phyloP scores from a whole-genome alignment of 2,113 vertebrate genomes.

The Hippocampus comes region DNA sequence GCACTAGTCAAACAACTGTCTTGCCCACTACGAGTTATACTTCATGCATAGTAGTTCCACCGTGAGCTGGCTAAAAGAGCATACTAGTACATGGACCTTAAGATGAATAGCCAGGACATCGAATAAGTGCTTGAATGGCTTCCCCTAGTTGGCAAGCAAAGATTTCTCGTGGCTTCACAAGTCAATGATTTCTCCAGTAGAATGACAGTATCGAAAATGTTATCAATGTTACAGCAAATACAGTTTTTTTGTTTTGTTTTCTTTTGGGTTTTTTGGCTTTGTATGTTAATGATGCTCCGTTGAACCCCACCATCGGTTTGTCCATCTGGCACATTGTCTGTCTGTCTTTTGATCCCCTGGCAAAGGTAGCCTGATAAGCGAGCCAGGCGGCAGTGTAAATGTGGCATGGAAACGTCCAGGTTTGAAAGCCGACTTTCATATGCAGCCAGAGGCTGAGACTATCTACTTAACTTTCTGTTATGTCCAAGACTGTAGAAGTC shows the following conservation, averaged over 20 bases:
- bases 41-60: no score
- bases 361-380: conserved; percentile 8
- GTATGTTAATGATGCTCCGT: conserved; percentile 29
- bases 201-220: neutral
- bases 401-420: neutral
- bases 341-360: conserved; percentile 31
- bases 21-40: no score
- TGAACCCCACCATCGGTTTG: conserved; percentile 55
- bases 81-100: no score
- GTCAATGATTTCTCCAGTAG: neutral
- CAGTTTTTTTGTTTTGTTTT: neutral
- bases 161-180: neutral
- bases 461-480: neutral
- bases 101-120: no score
- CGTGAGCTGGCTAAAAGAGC: no score
- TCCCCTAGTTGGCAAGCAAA: neutral
- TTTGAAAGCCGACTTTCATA: neutral
- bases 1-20: no score
- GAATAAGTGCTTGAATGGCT: no score
- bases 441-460: neutral
- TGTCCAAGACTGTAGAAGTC: neutral
- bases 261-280: neutral
- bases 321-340: conserved; percentile 52
- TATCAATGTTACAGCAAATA: neutral
- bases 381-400: neutral